Conservation (phyloP, 2,113 vertebrate species). For the Dendrocopos noguchii region DNA sequence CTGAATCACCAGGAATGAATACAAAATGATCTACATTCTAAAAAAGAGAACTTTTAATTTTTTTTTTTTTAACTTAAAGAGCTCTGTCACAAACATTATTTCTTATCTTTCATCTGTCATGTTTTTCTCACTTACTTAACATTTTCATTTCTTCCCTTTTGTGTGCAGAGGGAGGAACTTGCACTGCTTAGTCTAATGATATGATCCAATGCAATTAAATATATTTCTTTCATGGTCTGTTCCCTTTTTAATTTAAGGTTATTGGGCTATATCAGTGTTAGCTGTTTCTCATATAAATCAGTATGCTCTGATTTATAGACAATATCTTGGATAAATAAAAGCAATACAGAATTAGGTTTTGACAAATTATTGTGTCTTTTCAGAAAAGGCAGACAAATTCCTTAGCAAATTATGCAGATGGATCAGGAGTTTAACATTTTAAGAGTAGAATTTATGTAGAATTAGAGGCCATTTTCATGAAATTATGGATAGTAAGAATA, state of each 20-base stretch:
- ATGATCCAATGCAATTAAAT: neutral
- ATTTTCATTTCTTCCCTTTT: neutral
- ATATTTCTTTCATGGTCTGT: neutral
- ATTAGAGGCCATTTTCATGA: neutral
- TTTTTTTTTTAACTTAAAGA: neutral
- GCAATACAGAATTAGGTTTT: neutral
- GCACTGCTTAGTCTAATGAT: neutral
- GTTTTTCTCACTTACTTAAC: neutral
- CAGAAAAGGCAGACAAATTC: neutral
- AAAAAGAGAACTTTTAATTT: neutral
- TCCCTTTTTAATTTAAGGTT: neutral
- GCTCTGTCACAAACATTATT: neutral
- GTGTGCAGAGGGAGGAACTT: neutral
- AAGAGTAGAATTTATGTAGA: neutral
- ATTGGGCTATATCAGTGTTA: neutral
- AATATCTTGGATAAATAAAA: neutral
- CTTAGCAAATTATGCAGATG: neutral
- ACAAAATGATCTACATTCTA: neutral
- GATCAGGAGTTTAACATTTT: neutral
- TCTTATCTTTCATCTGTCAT: neutral
- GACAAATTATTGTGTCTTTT: neutral
- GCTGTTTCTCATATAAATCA: neutral
- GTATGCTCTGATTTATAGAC: neutral
- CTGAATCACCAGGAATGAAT: neutral
- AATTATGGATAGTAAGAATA: neutral